Base-by-base conservation (phyloP, 2,888 invertebrate genomes). In the Thalpophila matura region DNA sequence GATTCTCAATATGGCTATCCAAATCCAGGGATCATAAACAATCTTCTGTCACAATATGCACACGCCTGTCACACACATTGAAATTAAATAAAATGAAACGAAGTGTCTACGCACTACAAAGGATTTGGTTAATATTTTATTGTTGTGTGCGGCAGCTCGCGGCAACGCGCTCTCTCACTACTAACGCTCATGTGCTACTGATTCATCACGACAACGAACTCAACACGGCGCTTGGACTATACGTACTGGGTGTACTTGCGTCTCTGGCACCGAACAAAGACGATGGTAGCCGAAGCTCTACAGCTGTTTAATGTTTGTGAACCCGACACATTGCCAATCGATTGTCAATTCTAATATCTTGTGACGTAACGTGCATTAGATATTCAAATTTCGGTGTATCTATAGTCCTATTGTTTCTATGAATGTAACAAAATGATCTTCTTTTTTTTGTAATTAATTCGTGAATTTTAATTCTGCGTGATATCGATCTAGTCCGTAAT, bases 291-390 rank as follows among this genome's bases (percentile, higher is more conserved):
- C 90, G 90, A 91, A 81, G 73, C 78, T 73, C 79, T 83, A 91
- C 94, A 94, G 94, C 94, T 94, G 94, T 94, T 94, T 89, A 86
- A 88, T 93, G 91, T 93, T 93, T 93, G 89, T 91, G 89, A 89
- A 88, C 83, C 79, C 83, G 81, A 88, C 84, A 85, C 84, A 78
- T 82, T 82, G 83, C 83, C 82, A 89, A 92, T 92, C 92, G 93
- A 93, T 91, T 87, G 75, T 84, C 81, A 79, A 81, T 78, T 80
- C 70, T 74, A 74, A 75, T 54, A 45, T 50, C 50, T 73, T 74
- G 74, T 90, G 88, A 88, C 83, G 85, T 87, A 89, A 91, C 69
- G 37, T 38, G 42, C 26, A 38, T 38, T 49, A 43, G 3, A 3
- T 37, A 27, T 27, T 20, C 2, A 1, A 42, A 37, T 14, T n/a